Evolutionary conservation across 2,797 vertebrate genomes (phyloP).

Genomic region (Centroberyx gerrardi): DNA sequence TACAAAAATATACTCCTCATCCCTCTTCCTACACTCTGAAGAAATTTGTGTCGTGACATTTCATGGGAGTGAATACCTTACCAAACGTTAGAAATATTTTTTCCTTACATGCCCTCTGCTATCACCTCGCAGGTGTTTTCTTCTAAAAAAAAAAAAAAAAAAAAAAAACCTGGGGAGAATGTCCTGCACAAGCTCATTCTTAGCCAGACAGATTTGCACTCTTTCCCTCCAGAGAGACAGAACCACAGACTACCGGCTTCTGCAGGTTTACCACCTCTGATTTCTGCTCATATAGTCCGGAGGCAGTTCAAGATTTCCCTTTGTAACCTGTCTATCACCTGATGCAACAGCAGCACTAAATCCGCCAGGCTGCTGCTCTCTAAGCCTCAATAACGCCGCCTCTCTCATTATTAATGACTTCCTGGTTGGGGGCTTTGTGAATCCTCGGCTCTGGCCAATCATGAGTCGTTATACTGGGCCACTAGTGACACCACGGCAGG

Average conservation of each 20-base stretch:
- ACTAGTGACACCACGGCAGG: constrained; percentile 73
- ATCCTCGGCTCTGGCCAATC: constrained; percentile 15
- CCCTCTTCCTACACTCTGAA: constrained; percentile 2
- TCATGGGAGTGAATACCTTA: constrained; percentile 27
- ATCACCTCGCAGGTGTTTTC: background rate
- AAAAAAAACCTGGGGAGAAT: background rate
- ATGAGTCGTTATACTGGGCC: constrained; percentile 74
- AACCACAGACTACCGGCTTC: constrained; percentile 18
- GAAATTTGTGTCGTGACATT: constrained; percentile 20
- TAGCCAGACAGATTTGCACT: background rate
- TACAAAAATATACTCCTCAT: constrained; percentile 50
- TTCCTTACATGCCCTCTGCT: constrained; percentile 20
- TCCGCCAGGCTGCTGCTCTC: constrained; percentile 31
- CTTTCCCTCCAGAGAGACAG: constrained; percentile 7
- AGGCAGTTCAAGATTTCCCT: constrained; percentile 31
- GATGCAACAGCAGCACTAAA: constrained; percentile 40
- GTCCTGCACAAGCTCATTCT: constrained; percentile 27
- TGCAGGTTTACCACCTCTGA: constrained; percentile 23
- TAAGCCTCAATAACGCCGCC: constrained; percentile 23
- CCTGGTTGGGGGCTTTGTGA: constrained; percentile 7
- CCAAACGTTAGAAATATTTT: constrained; percentile 37
- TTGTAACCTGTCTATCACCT: constrained; percentile 25
- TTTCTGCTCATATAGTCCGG: constrained; percentile 36
- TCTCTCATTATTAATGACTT: constrained; percentile 42
- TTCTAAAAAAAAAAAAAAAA: too few species aligned